Evolutionary conservation across 2,888 invertebrate genomes (phyloP).

Genomic region (Eupelmus urozonus): DNA sequence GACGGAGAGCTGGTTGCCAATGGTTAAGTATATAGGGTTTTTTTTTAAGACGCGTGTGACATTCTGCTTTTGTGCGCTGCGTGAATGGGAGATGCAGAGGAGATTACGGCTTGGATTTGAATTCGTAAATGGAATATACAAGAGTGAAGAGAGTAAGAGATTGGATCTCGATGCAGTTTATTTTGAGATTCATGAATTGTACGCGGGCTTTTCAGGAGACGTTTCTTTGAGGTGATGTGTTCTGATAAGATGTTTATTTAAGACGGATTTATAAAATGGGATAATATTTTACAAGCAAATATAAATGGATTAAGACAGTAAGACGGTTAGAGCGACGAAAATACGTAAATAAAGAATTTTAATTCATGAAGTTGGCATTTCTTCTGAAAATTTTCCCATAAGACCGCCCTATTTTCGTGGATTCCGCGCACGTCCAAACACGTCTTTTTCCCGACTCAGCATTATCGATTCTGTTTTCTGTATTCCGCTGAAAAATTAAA

Average conservation of each 20-base stretch:
- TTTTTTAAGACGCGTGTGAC: too few species aligned
- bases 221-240: too few species aligned
- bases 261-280: too few species aligned
- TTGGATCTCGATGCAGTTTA: too few species aligned
- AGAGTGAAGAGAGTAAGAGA: neutral
- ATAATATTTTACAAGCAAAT: too few species aligned
- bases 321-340: too few species aligned
- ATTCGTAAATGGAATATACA: neutral
- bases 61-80: neutral
- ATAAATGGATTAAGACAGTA: too few species aligned
- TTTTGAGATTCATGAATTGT: too few species aligned
- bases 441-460: conserved; percentile 62
- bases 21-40: neutral
- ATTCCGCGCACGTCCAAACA: conserved; percentile 65
- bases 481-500: conserved; percentile 70
- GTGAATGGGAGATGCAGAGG: neutral
- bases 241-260: too few species aligned
- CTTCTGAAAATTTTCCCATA: neutral
- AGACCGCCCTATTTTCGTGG: neutral
- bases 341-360: conserved; percentile 27
- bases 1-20: neutral
- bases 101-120: neutral
- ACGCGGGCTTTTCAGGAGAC: too few species aligned
- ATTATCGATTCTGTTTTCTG: conserved; percentile 72
- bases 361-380: conserved; percentile 17